Evolutionary conservation across 2,113 vertebrate species (phyloP).

Genomic region (Chloropsis cyanopogon): DNA sequence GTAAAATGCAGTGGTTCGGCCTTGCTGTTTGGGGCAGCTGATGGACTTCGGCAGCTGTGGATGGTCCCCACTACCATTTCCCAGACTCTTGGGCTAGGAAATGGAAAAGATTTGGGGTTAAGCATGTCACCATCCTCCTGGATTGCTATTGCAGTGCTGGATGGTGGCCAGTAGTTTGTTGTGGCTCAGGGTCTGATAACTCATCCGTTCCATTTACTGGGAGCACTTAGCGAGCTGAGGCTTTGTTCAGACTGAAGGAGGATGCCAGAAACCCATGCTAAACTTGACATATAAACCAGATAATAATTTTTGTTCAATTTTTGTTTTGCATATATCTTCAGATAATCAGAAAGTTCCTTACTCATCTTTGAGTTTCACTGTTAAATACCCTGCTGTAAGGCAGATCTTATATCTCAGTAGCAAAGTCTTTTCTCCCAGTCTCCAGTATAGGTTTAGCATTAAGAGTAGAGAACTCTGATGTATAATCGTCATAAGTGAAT

Average conservation of each 20-base stretch:
- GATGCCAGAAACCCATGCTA: not conserved
- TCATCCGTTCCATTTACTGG: not conserved
- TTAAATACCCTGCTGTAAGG: not conserved
- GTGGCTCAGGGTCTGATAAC: not conserved
- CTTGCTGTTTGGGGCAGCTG: not conserved
- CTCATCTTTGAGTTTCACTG: not conserved
- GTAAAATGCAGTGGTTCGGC: not conserved
- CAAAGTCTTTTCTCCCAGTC: not conserved
- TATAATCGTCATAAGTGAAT: not conserved
- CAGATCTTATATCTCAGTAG: not conserved
- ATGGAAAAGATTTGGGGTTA: not conserved
- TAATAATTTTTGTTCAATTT: not conserved
- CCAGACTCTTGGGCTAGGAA: not conserved
- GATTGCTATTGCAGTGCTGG: not conserved
- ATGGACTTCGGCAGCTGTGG: not conserved
- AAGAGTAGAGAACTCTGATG: not conserved
- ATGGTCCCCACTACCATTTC: not conserved
- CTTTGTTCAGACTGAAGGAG: not conserved
- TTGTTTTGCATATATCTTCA: not conserved
- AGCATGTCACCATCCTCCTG: accelerated
- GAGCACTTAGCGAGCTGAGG: not conserved
- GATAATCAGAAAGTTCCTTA: not conserved
- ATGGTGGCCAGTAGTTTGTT: not conserved
- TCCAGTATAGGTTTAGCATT: not conserved
- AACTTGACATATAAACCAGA: not conserved